These are phyloP conservation scores for Amyelois transitella DNA, from an alignment of 1,140 invertebrate genomes.

Conservation along the genomic window DNA sequence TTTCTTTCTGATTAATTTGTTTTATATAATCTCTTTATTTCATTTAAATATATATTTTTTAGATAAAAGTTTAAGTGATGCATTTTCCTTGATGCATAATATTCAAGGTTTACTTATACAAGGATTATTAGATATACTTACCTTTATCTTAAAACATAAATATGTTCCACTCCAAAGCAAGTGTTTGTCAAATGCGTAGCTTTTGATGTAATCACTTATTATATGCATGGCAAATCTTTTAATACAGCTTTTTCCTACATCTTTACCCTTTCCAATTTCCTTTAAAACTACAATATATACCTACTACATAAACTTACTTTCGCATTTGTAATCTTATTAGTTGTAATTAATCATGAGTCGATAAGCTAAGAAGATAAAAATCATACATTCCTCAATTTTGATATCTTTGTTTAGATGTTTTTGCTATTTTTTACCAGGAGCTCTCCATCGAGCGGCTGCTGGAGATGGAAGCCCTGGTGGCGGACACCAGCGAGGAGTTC, in stretches of 20 bases:
- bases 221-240: too few relatives aligned
- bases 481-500: constrained; percentile 65
- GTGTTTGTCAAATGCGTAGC: background rate
- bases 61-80: background rate
- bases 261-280: too few relatives aligned
- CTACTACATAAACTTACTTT: too few relatives aligned
- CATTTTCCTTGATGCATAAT: background rate
- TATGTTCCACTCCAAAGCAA: background rate
- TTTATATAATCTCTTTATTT: background rate
- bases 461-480: constrained; percentile 67
- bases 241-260: too few relatives aligned
- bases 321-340: too few relatives aligned
- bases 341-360: too few relatives aligned
- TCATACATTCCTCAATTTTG: background rate
- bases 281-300: too few relatives aligned
- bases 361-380: too few relatives aligned
- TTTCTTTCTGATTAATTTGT: background rate
- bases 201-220: too few relatives aligned
- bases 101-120: background rate
- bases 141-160: background rate
- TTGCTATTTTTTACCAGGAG: constrained; percentile 34
- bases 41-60: background rate
- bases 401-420: background rate
- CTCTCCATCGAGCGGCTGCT: constrained; percentile 68
- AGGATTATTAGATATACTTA: background rate